Base-by-base conservation (phyloP, 2,797 vertebrate species). In the Anas bahamensis region DNA sequence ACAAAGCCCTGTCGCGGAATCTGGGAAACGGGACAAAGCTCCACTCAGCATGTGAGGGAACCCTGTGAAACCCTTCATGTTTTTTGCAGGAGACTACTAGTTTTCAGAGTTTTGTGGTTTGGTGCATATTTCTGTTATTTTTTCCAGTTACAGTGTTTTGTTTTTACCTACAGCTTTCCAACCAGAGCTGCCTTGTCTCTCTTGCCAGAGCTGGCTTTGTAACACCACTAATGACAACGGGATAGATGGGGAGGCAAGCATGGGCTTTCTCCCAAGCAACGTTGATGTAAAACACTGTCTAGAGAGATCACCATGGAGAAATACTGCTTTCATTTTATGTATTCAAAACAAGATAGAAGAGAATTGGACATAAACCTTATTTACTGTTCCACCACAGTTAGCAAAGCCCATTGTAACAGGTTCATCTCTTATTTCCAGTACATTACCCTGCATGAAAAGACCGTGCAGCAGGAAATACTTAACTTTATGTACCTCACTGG, bases 351-450 rank as follows among this genome's bases (percentile, higher is more conserved):
- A 72, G 33, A 74, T 83, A 59, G 57, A n/a, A 63, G 77, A 0
- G 0, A 78, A 78, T 31, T 87, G 33, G 52, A 76, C 39, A 56
- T 72, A 86, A 83, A 93, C 29, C 33, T 89, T 91, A 89, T 88
- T 63, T 93, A 71, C 28, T 80, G 33, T 91, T 83, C 65, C 41
- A 61, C 26, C 41, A 72, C 78, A 69, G 70, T 59, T 90, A 88
- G 71, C 73, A 91, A 90, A 90, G 63, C 29, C 46, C 55, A 69
- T 82, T 86, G n/a, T 61, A 81, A 92, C 75, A 73, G 48, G 60
- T 92, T 80, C 48, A 71, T 81, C 80, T 92, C 69, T 75, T 82
- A 84, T 88, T 91, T 93, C 77, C 64, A 81, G 71, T 63, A 64
- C 52, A 48, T 91, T 82, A 86, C 39, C 35, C 80, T 66, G 52